phyloP scores from a whole-genome alignment of 2,113 vertebrate species.

The Gila orcuttii region DNA sequence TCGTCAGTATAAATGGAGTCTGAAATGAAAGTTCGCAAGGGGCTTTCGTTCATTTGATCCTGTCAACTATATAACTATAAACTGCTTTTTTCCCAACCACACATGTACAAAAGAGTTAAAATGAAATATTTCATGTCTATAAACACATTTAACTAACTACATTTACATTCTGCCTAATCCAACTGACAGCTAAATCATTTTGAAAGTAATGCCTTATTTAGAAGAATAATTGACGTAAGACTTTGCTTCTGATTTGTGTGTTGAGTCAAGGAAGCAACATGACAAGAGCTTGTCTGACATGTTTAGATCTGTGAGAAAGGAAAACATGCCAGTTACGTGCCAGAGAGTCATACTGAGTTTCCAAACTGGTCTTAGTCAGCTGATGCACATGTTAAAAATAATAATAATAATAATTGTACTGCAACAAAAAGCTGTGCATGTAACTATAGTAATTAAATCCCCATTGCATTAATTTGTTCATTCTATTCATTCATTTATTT shows the following conservation, averaged over 20 bases:
- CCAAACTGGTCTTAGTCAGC: neutral
- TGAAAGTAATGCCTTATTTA: neutral
- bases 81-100: neutral
- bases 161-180: neutral
- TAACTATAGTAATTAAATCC: too few species aligned
- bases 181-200: neutral
- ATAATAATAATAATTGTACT: too few species aligned
- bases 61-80: neutral
- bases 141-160: neutral
- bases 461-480: too few species aligned
- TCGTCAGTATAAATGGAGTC: neutral
- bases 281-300: neutral
- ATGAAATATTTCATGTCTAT: neutral
- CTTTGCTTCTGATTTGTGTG: neutral
- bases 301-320: conserved; percentile 1
- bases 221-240: neutral
- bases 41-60: neutral
- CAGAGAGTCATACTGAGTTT: neutral
- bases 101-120: neutral
- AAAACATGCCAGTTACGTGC: neutral
- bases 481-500: too few species aligned
- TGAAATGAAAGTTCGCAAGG: neutral
- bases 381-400: neutral
- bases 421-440: neutral
- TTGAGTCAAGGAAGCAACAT: neutral